Evolutionary conservation across 2,113 vertebrate species (phyloP), one percentile per base, ranked within the genome.

Genomic region (Mus spicilegus): DNA sequence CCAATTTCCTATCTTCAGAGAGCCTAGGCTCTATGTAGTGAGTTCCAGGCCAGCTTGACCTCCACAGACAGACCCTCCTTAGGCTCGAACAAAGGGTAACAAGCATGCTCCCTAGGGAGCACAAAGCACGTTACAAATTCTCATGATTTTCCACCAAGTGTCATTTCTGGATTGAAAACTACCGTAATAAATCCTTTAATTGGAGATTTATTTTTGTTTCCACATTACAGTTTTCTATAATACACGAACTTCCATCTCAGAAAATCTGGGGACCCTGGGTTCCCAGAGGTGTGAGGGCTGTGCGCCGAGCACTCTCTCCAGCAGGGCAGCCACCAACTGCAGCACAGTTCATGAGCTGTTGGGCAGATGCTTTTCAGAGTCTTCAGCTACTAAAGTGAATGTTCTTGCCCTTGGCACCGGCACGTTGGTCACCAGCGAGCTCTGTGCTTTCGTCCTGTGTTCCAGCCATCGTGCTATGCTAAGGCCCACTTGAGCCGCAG

Each of bases 171-270:
- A 94, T 95, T 33, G 95, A 97, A 96, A 89, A 49, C 69, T 3
- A 90, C 46, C 22, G 87, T 70, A 91, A 87, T 87, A 97, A 98
- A 97, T 30, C 89, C 95, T 98, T 96, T 93, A 97, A 93, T 93
- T 85, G 96, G 97, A 97, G 87, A 89, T 97, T 90, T 93, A 97
- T 91, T 94, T 94, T 91, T 88, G 94, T 97, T 96, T 97, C 95
- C 91, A 96, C 49, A 97, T 95, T 97, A 96, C 84, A 96, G 88
- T 88, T 91, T 96, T 46, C 88, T 98, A 12, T 78, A 95, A 96
- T 96, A 85, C 17, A 97, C 95, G 73, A 72, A 80, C 85, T 92
- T 97, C 77, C 63, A 90, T 75, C 46, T 95, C 78, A 96, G 39
- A 39, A 90, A 80, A 93, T 58, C 93, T 95, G 87, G 96, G 92